These are phyloP conservation scores for Dendronephthya gigantea DNA, from an alignment of 64 coral and sea anemone genomes.

Conservation along the genomic window DNA sequence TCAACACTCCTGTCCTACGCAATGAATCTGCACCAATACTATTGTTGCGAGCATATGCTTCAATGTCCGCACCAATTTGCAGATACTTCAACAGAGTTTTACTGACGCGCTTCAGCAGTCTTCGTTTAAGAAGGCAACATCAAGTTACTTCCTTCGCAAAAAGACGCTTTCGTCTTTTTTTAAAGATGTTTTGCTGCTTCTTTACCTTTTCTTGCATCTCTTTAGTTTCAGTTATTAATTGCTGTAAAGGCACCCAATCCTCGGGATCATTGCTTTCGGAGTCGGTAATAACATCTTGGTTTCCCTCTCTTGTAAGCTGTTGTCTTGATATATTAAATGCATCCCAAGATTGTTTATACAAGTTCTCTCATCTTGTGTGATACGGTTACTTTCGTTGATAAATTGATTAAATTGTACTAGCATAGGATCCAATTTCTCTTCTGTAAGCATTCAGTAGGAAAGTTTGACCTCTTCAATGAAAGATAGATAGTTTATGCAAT, in stretches of 20 bases:
- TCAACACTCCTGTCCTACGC: neutral
- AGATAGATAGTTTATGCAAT: slow-evolving; percentile 26
- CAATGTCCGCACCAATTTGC: neutral
- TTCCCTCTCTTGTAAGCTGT: neutral
- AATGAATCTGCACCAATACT: neutral
- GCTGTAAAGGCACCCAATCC: neutral
- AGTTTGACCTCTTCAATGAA: slow-evolving; percentile 26
- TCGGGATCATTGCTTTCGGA: neutral
- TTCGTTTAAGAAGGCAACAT: neutral
- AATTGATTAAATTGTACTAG: neutral
- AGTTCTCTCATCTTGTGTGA: neutral
- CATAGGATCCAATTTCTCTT: slow-evolving; percentile 16
- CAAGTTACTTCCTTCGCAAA: neutral
- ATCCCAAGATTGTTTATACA: slow-evolving; percentile 20
- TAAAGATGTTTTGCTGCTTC: neutral
- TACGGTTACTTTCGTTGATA: neutral
- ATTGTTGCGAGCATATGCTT: neutral
- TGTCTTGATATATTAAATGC: neutral
- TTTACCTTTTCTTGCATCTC: neutral
- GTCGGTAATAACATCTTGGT: neutral
- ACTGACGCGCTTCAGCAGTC: neutral
- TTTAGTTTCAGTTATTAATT: neutral
- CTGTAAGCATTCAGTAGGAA: neutral
- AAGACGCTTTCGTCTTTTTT: neutral
- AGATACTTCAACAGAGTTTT: neutral